Base-by-base conservation (phyloP, 2,113 vertebrate genomes). In the Penelope pileata region DNA sequence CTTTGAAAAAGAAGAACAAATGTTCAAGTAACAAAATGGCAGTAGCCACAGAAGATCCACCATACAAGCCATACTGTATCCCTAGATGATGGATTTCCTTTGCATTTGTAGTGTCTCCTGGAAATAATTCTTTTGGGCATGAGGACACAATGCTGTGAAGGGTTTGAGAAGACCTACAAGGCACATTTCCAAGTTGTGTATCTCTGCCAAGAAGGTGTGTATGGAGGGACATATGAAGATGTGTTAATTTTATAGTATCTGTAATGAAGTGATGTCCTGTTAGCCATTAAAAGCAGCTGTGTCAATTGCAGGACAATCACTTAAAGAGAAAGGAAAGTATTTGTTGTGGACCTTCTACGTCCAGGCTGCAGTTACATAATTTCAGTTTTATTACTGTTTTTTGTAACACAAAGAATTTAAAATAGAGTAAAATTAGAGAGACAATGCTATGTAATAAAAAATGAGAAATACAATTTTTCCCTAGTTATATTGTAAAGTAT, bases 241-340 rank as follows among this genome's bases (percentile, higher is more conserved):
- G 22, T 2, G 8, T 38, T 80, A 36, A 36, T 77, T 91, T 73
- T 74, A 15, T 18, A 83, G 24, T 40, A 53, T 8, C 8, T 86
- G 2, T 53, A 80, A 70, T 27, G 36, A 86, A 89, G 21, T 13
- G 12, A 45, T 42, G 18, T 27, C 40, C 42, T 26, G 8, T 42
- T 62, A 69, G 16, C 12, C 27, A 69, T 62, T 69, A 77, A 89
- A 88, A 48, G 30, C 54, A 91, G 2, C 11, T 30, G 7, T 62
- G 10, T 40, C 32, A n/a, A 69, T 79, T 69, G 16, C 16, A 36
- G n/a, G 0, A 0, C 4, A 74, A 30, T 86, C 22, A 32, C 5
- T 81, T 77, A 63, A 66, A 76, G 23, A 63, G 27, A 79, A 36
- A 62, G 86, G 3, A 38, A 66, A 36, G 0, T 13, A 53, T 43